Conservation (phyloP, 1,140 invertebrate species). For the Dermatophagoides farinae region DNA sequence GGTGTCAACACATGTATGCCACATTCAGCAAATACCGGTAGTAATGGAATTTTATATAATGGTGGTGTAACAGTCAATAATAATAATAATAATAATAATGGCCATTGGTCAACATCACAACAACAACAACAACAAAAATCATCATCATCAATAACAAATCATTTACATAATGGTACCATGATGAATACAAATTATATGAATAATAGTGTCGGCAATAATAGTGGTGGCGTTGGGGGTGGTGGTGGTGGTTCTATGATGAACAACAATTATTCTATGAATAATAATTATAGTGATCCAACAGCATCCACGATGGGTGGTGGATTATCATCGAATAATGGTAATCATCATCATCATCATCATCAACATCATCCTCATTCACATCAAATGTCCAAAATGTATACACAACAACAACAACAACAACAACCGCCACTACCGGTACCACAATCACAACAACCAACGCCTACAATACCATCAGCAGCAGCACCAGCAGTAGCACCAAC, state of each 20-base stretch:
- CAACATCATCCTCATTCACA: too few species aligned
- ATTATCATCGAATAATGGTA: not conserved
- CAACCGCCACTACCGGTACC: not conserved
- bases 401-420: not conserved
- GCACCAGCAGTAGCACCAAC: too few species aligned
- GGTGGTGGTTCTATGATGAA: too few species aligned
- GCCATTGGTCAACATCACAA: not conserved
- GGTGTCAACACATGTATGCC: too few species aligned
- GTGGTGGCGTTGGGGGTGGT: too few species aligned
- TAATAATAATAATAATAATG: not conserved
- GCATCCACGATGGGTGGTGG: too few species aligned
- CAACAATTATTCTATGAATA: too few species aligned
- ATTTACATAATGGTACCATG: not conserved
- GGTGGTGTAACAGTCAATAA: not conserved
- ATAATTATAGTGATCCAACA: too few species aligned
- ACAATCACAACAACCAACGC: not conserved
- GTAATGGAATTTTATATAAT: not conserved
- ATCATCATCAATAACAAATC: too few species aligned
- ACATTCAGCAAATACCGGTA: too few species aligned
- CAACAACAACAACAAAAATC: too few species aligned
- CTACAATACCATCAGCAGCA: not conserved
- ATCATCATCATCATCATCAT: not conserved
- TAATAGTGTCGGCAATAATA: not conserved
- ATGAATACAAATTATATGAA: not conserved
- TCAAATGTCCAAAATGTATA: not conserved